Evolutionary conservation across 2,888 invertebrate genomes (phyloP).

Genomic region (Craniophora ligustri): DNA sequence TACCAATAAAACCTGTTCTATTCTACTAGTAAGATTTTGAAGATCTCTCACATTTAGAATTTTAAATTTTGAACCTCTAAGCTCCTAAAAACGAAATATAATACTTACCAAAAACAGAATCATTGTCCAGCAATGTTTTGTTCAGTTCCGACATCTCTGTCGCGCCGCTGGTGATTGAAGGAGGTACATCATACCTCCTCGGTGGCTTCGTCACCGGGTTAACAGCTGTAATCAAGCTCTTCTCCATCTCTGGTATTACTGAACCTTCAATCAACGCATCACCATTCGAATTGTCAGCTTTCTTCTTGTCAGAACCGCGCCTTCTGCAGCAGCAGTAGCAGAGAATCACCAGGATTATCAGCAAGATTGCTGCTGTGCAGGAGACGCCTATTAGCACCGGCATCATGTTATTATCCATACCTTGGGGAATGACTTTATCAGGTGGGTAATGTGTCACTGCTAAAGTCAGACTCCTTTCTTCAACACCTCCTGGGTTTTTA

Average conservation of each 20-base stretch:
- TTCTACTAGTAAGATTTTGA: too few species aligned
- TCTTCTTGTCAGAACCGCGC: slow-evolving; percentile 87
- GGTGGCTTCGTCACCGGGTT: slow-evolving; percentile 96
- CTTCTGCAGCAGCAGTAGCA: slow-evolving; percentile 89
- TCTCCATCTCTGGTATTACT: slow-evolving; percentile 94
- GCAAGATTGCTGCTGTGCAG: slow-evolving; percentile 81
- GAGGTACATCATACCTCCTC: slow-evolving; percentile 92
- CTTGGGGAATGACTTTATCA: slow-evolving; percentile 79
- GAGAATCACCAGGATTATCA: slow-evolving; percentile 83
- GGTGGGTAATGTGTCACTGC: slow-evolving; percentile 81
- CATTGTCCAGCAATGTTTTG: slow-evolving; percentile 93
- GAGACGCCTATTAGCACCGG: slow-evolving; percentile 87
- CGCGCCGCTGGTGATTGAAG: slow-evolving; percentile 91
- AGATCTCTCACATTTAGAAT: too few species aligned
- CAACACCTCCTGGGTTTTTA: slow-evolving; percentile 94
- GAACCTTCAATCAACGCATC: slow-evolving; percentile 93
- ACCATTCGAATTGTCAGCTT: slow-evolving; percentile 89
- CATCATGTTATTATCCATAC: slow-evolving; percentile 88
- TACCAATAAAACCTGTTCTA: too few species aligned
- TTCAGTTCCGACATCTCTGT: slow-evolving; percentile 95
- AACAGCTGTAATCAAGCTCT: slow-evolving; percentile 94
- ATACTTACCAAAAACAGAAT: slow-evolving; percentile 94
- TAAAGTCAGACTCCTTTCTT: slow-evolving; percentile 92
- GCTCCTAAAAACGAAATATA: too few species aligned
- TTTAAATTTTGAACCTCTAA: too few species aligned